Evolutionary conservation across 2,888 invertebrate species (phyloP).

Genomic region (Quadriops clusia): DNA sequence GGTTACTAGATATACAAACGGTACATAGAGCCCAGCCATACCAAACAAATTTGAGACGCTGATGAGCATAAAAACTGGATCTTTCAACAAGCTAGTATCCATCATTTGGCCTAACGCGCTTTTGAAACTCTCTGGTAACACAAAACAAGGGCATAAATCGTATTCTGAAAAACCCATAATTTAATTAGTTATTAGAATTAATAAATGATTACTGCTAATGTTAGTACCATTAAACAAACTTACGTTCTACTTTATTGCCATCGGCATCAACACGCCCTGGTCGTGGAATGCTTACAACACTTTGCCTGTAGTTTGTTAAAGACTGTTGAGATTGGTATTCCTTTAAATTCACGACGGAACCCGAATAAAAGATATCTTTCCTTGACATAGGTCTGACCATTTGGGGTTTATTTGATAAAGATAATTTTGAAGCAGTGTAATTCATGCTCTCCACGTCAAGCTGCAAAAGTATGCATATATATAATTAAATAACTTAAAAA

Average conservation of each 20-base stretch:
- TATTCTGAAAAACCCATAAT: slow-evolving; percentile 45
- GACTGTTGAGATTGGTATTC: slow-evolving; percentile 90
- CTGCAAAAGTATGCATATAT: slow-evolving; percentile 23
- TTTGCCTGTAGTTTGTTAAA: slow-evolving; percentile 79
- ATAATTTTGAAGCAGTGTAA: slow-evolving; percentile 54
- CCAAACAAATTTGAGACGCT: slow-evolving; percentile 92
- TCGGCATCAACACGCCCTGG: slow-evolving; percentile 50
- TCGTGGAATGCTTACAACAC: slow-evolving; percentile 77
- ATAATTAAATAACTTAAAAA: not conserved
- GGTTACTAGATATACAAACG: slow-evolving; percentile 88
- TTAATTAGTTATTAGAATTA: slow-evolving; percentile 1
- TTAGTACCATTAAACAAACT: slow-evolving; percentile 28
- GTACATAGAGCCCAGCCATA: slow-evolving; percentile 94
- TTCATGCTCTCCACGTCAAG: slow-evolving; percentile 58
- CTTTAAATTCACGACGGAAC: slow-evolving; percentile 84
- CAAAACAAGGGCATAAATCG: slow-evolving; percentile 68
- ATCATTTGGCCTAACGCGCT: slow-evolving; percentile 79
- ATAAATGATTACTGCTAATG: slow-evolving; percentile 3
- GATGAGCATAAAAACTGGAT: slow-evolving; percentile 84
- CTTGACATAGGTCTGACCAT: slow-evolving; percentile 85
- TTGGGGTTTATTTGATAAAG: slow-evolving; percentile 41
- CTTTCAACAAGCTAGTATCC: slow-evolving; percentile 76
- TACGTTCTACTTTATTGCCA: slow-evolving; percentile 56
- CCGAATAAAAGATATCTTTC: slow-evolving; percentile 96
- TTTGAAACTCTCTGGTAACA: slow-evolving; percentile 69